These are phyloP conservation scores for Allobates femoralis DNA, from an alignment of 2,797 vertebrate genomes.

Conservation along the genomic window DNA sequence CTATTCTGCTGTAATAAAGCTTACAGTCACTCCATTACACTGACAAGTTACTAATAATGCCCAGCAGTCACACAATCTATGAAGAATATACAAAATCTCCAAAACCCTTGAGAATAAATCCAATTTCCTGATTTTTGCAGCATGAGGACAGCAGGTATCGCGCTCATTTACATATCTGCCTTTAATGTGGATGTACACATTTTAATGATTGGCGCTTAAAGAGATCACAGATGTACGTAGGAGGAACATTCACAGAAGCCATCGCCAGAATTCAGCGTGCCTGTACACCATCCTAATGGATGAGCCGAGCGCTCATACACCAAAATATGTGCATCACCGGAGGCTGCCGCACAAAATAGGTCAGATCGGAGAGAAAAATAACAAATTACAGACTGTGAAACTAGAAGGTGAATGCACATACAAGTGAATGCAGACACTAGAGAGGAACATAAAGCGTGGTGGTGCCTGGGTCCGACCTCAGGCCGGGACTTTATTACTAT, in stretches of 20 bases:
- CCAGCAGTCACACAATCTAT: not conserved
- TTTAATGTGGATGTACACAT: conserved; percentile 54
- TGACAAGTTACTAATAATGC: not conserved
- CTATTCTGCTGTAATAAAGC: not conserved
- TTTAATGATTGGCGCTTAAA: conserved; percentile 33
- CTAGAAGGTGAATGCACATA: not conserved
- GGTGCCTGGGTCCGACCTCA: too few species aligned
- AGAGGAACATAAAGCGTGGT: too few species aligned
- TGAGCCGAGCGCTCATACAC: not conserved
- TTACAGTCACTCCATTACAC: not conserved
- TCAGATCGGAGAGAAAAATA: not conserved
- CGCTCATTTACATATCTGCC: conserved; percentile 55
- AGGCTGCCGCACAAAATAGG: conserved; percentile 37
- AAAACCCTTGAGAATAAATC: not conserved
- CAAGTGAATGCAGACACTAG: too few species aligned
- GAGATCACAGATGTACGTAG: conserved; percentile 60
- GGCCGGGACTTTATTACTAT: too few species aligned
- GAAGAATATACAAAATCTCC: not conserved
- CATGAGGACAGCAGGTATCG: conserved; percentile 43
- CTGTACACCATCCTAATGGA: not conserved
- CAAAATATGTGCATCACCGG: conserved; percentile 38
- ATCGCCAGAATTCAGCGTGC: conserved; percentile 12
- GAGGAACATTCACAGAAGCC: conserved; percentile 44
- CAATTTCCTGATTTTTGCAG: conserved; percentile 13
- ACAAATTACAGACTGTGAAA: not conserved